Evolutionary conservation across 1,140 invertebrate genomes (phyloP).

Genomic region (Pemphigus obesinymphae): DNA sequence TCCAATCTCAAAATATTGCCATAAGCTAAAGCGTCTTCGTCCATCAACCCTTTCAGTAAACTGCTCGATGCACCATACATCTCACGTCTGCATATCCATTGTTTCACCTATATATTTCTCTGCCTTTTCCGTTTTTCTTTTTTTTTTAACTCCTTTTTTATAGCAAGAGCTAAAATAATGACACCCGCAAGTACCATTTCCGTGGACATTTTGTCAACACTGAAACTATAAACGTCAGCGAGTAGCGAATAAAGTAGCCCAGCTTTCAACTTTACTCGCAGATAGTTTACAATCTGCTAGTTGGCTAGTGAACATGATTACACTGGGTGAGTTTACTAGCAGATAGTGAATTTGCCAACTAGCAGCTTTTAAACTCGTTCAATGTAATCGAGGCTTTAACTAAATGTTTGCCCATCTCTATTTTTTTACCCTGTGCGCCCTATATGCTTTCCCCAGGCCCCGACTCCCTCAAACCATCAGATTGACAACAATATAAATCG

Average conservation of each 20-base stretch:
- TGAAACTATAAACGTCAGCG: constrained; percentile 17
- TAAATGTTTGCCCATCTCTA: too few relatives aligned
- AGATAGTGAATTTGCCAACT: too few relatives aligned
- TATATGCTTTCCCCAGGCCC: too few relatives aligned
- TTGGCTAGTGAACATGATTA: too few relatives aligned
- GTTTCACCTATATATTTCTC: constrained; percentile 42
- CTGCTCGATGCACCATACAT: constrained; percentile 40
- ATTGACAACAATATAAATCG: too few relatives aligned
- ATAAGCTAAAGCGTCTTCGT: constrained; percentile 28
- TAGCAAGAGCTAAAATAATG: constrained; percentile 18
- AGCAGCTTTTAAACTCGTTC: too few relatives aligned
- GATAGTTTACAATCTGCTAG: background rate
- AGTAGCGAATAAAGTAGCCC: too few relatives aligned
- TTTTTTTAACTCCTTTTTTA: constrained; percentile 30
- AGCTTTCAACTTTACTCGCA: constrained; percentile 2
- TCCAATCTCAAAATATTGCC: too few relatives aligned
- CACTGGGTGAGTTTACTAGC: too few relatives aligned
- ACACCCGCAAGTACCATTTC: constrained; percentile 24
- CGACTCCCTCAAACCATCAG: too few relatives aligned
- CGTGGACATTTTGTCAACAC: constrained; percentile 17
- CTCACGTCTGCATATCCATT: constrained; percentile 41
- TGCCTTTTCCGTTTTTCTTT: constrained; percentile 41
- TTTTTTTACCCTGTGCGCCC: too few relatives aligned
- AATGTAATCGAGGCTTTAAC: too few relatives aligned
- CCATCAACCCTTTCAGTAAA: constrained; percentile 12